Evolutionary conservation across 2,113 vertebrate species (phyloP).

Genomic region (Nestor notabilis): DNA sequence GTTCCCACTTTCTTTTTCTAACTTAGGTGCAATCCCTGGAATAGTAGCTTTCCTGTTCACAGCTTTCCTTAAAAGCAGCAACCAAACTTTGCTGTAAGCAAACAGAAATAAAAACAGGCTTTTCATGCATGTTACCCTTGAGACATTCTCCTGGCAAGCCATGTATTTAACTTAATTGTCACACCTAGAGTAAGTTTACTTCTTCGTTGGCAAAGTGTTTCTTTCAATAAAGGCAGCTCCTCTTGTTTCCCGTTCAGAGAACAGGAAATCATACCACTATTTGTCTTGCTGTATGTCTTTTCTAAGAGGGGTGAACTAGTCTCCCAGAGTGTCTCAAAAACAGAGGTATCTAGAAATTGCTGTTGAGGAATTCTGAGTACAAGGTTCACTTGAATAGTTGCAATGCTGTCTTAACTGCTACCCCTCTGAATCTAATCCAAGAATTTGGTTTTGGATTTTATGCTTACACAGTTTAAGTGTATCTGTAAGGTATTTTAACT

Average conservation of each 20-base stretch:
- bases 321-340: not conserved
- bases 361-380: not conserved
- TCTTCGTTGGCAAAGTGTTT: not conserved
- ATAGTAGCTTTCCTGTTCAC: not conserved
- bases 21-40: not conserved
- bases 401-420: slow-evolving; percentile 25
- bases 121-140: not conserved
- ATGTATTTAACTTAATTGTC: not conserved
- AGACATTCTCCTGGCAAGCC: not conserved
- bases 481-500: not conserved
- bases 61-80: not conserved
- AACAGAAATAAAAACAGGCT: not conserved
- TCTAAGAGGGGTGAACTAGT: not conserved
- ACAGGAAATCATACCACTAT: not conserved
- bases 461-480: not conserved
- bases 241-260: not conserved
- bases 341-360: not conserved
- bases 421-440: not conserved
- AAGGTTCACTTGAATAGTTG: slow-evolving; percentile 43
- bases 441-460: not conserved
- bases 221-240: not conserved
- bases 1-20: not conserved
- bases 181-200: not conserved
- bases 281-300: slow-evolving; percentile 13
- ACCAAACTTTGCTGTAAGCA: not conserved